phyloP scores from a whole-genome alignment of 2,888 invertebrate species.

The Pristionchus entomophagus region DNA sequence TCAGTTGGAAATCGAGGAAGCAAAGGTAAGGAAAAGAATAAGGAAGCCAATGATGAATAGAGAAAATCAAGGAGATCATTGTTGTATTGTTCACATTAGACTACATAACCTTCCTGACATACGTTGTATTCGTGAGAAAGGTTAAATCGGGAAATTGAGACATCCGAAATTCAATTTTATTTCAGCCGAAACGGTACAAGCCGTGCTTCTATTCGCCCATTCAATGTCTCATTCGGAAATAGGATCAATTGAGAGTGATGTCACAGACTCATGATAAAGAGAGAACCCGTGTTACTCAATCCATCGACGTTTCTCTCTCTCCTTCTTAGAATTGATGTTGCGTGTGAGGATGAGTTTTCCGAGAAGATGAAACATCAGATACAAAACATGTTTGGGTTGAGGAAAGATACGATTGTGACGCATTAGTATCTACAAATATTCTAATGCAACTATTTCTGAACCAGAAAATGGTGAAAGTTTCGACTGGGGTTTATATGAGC shows the following conservation, averaged over 20 bases:
- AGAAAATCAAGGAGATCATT: too few relatives aligned
- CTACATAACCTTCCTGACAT: too few relatives aligned
- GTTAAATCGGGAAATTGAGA: too few relatives aligned
- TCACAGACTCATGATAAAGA: slow-evolving; percentile 20
- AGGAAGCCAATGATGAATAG: background rate
- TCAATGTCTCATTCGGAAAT: slow-evolving; percentile 66
- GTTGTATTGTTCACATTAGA: too few relatives aligned
- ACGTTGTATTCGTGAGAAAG: too few relatives aligned
- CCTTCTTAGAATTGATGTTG: background rate
- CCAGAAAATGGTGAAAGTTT: too few relatives aligned
- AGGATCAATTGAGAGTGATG: background rate
- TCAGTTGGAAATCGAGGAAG: background rate
- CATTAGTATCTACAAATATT: too few relatives aligned
- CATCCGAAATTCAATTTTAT: too few relatives aligned
- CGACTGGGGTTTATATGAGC: too few relatives aligned
- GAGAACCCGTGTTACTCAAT: background rate
- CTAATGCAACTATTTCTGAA: too few relatives aligned
- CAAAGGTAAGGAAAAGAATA: background rate
- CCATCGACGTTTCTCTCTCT: background rate
- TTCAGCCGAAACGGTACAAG: slow-evolving; percentile 64
- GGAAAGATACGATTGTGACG: background rate
- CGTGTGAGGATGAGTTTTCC: background rate
- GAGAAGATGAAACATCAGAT: background rate
- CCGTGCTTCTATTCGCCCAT: slow-evolving; percentile 72
- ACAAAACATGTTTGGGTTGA: background rate